Evolutionary conservation across 1,140 invertebrate genomes (phyloP), one percentile per base, ranked within the genome.

Genomic region (Sitophilus oryzae): DNA sequence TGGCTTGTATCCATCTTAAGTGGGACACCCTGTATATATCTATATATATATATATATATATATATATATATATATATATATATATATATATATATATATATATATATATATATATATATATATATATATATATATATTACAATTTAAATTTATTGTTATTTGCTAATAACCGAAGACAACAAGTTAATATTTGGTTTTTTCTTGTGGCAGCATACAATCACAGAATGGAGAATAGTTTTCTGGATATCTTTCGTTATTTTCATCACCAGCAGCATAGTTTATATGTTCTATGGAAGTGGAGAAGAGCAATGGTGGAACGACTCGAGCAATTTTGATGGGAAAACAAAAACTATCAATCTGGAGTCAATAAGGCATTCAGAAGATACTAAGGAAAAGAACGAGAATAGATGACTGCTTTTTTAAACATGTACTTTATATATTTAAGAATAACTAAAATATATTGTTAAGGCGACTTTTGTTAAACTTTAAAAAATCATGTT

Each of bases 151-250:
- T 38, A 8, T 40, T 38, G n/a, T 9, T 2, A 40, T 18, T 5
- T 11, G 9, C 35, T 22, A n/a, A n/a, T n/a, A n/a, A n/a, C n/a
- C n/a, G n/a, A n/a, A n/a, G n/a, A n/a, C 30, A 9, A 6, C 2
- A 25, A 16, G 18, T 5, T 9, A 34, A 30, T 15, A 5, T 53
- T 44, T 35, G 9, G 3, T 21, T 46, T 46, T 25, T 21, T 16
- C 14, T 38, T 1, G 52, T 68, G 79, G 43, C 72, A 90, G 86
- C 81, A 82, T 65, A 81, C 81, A 2, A 62, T 85, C 14, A 71
- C 77, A 5, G 80, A 91, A 73, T 93, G 91, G 91, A 77, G 85
- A 52, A 69, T 79, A 2, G 88, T 93, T 1, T 93, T 92, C 67
- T 93, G 86, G 83, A 85, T 92, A 54, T 79, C 84, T 0, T 76